Evolutionary conservation across 2,888 invertebrate species (phyloP), one percentile per base, ranked within the genome.

Genomic region (Xestobium rufovillosum): DNA sequence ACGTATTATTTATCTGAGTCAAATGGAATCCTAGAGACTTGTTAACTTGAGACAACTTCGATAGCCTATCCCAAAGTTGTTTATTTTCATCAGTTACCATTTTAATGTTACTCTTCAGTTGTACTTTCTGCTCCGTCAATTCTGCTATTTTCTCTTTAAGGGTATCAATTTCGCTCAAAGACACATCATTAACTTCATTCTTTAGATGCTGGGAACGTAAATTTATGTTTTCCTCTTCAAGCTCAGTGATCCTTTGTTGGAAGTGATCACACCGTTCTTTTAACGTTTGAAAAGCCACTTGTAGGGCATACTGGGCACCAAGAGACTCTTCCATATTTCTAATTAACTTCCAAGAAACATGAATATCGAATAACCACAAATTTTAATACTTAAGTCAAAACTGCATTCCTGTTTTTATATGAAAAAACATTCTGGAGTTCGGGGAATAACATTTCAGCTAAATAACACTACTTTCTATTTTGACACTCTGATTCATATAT

Each of bases 11-110:
- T 35, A 73, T 72, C 57, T 70, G 71, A 31, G 61, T 65, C 33
- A 73, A 57, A 43, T 71, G 70, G 36, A 63, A 67, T 15, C 70
- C 72, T 34, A 73, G 56, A 16, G 66, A 66, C 50, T 70, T 69
- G 48, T 76, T 76, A 11, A 73, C 72, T 55, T 74, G 73, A 3
- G 80, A 72, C 34, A 80, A 63, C 57, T 71, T 70, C 1, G 75
- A 78, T 36, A 88, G 68, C 53, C 81, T 76, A 38, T 72, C 76
- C 88, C 88, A 88, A 26, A 88, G 63, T 46, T 81, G 80, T 52
- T 80, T 78, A 59, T 88, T 88, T 61, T 88, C 88, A 50, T 76
- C 75, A 2, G 85, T 80, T 6, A 88, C 84, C 83, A 88, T 84
- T 50, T 75, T 76, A 16, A 86, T 74, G 55, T 84, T 84, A 57